Conservation (phyloP, 2,797 vertebrate species). For the Helarctos malayanus region DNA sequence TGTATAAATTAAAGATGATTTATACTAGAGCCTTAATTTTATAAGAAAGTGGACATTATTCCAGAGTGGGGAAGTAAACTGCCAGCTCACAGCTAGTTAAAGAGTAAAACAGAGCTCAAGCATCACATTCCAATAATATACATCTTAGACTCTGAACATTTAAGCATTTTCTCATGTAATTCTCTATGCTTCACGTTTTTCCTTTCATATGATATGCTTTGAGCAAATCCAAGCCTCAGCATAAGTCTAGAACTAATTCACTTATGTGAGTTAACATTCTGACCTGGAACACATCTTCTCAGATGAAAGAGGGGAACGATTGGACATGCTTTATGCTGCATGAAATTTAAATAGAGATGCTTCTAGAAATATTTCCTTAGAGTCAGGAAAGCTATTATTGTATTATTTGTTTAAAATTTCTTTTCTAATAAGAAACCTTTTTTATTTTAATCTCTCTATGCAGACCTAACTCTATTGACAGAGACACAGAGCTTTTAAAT, state of each 20-base stretch:
- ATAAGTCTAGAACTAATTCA: slow-evolving; percentile 70
- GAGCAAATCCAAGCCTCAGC: slow-evolving; percentile 37
- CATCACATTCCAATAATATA: neutral
- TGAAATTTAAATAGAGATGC: slow-evolving; percentile 63
- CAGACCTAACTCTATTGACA: neutral
- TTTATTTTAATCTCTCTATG: neutral
- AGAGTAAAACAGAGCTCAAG: neutral
- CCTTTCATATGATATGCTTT: slow-evolving; percentile 43
- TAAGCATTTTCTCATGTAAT: slow-evolving; percentile 47
- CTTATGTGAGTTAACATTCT: slow-evolving; percentile 39
- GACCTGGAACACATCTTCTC: slow-evolving; percentile 51
- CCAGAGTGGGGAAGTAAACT: neutral
- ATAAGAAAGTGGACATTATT: neutral
- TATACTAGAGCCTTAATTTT: slow-evolving; percentile 37
- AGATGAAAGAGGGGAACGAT: slow-evolving; percentile 12
- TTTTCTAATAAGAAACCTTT: neutral
- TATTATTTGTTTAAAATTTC: neutral
- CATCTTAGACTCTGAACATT: neutral
- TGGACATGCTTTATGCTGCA: slow-evolving; percentile 24
- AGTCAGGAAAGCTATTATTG: slow-evolving; percentile 7
- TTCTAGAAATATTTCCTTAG: slow-evolving; percentile 28
- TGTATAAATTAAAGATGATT: slow-evolving; percentile 44
- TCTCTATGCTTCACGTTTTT: slow-evolving; percentile 43
- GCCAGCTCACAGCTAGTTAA: neutral
- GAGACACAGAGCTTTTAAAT: neutral